phyloP scores from a whole-genome alignment of 2,113 vertebrate species.

The Stomatorhinus ivindoensis region DNA sequence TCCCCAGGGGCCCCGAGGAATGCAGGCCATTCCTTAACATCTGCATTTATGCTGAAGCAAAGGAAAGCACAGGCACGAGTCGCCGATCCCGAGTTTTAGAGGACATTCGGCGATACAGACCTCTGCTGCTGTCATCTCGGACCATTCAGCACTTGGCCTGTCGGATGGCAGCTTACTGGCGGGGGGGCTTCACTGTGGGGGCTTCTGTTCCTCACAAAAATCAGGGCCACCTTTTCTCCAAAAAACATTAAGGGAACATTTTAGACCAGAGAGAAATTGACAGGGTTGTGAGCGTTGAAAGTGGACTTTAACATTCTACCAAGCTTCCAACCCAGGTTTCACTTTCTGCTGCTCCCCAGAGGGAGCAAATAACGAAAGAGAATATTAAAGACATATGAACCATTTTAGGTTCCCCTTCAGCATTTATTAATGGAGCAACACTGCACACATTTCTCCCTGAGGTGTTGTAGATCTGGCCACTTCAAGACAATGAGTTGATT shows the following conservation, averaged over 20 bases:
- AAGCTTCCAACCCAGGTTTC: background rate
- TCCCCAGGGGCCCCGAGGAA: conserved; percentile 49
- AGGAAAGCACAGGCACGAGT: conserved; percentile 48
- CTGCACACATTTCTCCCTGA: conserved; percentile 71
- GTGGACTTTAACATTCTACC: background rate
- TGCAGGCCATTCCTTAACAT: conserved; percentile 58
- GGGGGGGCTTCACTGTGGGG: conserved; percentile 74
- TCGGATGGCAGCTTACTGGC: conserved; percentile 83
- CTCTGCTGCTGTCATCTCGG: conserved; percentile 63
- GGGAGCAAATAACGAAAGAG: background rate
- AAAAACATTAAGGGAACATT: background rate
- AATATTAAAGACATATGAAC: background rate
- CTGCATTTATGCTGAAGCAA: conserved; percentile 64
- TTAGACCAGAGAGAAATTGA: background rate
- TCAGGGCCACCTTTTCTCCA: conserved; percentile 75
- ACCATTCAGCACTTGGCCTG: conserved; percentile 76
- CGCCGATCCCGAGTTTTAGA: conserved; percentile 49
- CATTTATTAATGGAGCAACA: background rate
- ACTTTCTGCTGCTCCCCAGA: background rate
- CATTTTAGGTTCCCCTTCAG: background rate
- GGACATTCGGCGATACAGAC: conserved; percentile 81
- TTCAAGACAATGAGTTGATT: conserved; percentile 63
- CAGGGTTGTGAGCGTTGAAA: background rate
- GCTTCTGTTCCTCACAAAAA: conserved; percentile 91
- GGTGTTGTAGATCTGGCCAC: conserved; percentile 37